Conservation (phyloP, 1,140 invertebrate species). For the Cyrtorhinus lividipennis region DNA sequence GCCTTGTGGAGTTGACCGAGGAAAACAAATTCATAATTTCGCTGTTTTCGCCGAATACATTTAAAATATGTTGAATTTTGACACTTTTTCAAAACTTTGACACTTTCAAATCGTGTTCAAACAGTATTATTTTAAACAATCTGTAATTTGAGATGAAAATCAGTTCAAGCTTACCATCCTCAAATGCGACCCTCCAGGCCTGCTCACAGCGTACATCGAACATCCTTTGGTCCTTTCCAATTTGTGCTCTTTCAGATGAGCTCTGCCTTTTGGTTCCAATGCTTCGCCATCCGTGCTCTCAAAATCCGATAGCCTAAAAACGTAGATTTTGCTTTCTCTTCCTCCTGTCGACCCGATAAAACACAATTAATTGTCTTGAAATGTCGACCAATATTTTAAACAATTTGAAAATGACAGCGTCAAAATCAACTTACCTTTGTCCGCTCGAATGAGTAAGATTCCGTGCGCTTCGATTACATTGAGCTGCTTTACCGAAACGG, state of each 20-base stretch:
- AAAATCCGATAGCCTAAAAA: conserved; percentile 55
- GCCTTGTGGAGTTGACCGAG: no score
- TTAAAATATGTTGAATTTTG: no score
- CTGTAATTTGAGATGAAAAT: no score
- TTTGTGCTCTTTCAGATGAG: conserved; percentile 46
- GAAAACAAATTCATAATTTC: no score
- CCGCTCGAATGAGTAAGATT: conserved; percentile 47
- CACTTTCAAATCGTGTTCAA: no score
- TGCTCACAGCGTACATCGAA: conserved; percentile 52
- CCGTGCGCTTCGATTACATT: conserved; percentile 58
- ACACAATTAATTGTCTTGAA: no score
- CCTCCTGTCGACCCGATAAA: conserved; percentile 31
- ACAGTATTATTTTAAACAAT: no score
- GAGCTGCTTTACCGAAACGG: conserved; percentile 49
- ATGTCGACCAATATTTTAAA: no score
- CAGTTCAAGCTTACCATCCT: conserved; percentile 45
- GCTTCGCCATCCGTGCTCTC: conserved; percentile 32
- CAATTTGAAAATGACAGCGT: no score
- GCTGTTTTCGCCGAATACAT: no score
- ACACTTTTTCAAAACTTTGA: no score
- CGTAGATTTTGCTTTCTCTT: conserved; percentile 49
- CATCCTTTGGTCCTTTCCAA: conserved; percentile 52
- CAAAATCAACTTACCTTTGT: no score
- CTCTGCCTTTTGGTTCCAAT: conserved; percentile 22
- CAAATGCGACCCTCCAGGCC: conserved; percentile 50